Percentiles rank a stretch among this genome's conserved stretches.
phyloP scores from a whole-genome alignment of 1,140 invertebrate species.

The Diachasma alloeum region DNA sequence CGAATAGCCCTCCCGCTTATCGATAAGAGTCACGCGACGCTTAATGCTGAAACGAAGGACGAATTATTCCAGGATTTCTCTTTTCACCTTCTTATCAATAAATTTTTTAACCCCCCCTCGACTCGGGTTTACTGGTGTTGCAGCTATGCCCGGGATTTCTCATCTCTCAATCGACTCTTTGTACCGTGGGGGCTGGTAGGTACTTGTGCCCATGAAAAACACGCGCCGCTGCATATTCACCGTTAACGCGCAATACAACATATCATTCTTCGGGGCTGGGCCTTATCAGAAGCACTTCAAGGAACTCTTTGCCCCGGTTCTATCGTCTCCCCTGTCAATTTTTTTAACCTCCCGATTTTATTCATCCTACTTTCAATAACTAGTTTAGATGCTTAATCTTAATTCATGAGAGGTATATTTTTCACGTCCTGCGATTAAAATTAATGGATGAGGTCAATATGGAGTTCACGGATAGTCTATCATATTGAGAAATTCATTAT shows the following conservation, averaged over 20 bases:
- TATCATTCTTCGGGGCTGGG: constrained; percentile 13
- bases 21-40: constrained; percentile 37
- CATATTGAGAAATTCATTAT: background rate
- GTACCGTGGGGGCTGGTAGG: background rate
- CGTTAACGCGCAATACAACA: constrained; percentile 28
- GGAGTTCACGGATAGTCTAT: background rate
- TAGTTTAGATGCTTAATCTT: background rate
- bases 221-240: constrained; percentile 20
- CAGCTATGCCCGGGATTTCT: background rate
- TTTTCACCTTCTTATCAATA: constrained; percentile 32
- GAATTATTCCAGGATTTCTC: constrained; percentile 35
- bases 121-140: background rate
- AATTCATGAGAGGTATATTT: background rate
- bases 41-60: constrained; percentile 24
- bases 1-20: constrained; percentile 14
- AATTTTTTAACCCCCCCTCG: background rate
- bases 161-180: background rate
- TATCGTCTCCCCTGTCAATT: background rate
- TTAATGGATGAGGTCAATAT: background rate
- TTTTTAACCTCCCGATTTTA: background rate
- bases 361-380: constrained; percentile 14
- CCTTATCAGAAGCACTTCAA: constrained; percentile 17
- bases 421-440: background rate
- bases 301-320: constrained; percentile 22
- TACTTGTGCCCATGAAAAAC: background rate